Percentiles rank a stretch among this genome's conserved stretches.
phyloP scores from a whole-genome alignment of 2,797 vertebrate species.

The Paedocypris micromegethes region DNA sequence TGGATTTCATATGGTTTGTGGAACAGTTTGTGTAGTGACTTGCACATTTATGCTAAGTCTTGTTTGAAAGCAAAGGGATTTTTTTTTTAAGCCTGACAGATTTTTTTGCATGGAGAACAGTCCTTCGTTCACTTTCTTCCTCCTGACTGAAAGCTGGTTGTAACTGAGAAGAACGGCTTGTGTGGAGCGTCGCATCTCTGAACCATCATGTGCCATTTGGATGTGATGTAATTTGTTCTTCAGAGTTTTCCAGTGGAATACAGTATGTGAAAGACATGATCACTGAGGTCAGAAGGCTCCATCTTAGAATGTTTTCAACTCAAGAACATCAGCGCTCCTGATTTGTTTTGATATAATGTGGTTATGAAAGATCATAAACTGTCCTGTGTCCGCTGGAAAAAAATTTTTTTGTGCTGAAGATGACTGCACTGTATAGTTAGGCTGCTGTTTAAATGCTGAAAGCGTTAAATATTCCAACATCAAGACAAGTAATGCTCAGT shows the following conservation, averaged over 20 bases:
- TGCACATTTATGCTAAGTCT: too few relatives aligned
- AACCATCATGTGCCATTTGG: not conserved
- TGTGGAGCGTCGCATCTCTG: not conserved
- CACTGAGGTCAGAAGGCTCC: conserved; percentile 2
- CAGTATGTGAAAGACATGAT: not conserved
- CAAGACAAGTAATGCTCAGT: conserved; percentile 2
- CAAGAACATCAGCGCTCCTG: not conserved
- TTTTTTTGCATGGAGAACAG: too few relatives aligned
- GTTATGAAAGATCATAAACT: not conserved
- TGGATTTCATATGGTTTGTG: too few relatives aligned
- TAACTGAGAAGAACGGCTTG: too few relatives aligned
- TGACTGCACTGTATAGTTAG: conserved; percentile 1
- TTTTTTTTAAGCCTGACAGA: too few relatives aligned
- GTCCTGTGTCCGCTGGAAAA: not conserved
- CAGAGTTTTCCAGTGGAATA: not conserved
- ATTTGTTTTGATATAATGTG: too few relatives aligned
- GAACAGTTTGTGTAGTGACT: too few relatives aligned
- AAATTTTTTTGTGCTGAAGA: not conserved
- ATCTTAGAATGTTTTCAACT: conserved; percentile 6
- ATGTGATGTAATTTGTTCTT: not conserved
- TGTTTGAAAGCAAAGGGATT: too few relatives aligned
- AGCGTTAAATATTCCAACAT: not conserved
- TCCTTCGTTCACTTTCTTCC: too few relatives aligned
- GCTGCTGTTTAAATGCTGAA: not conserved
- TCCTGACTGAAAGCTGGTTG: too few relatives aligned